Conservation (phyloP, 1,140 invertebrate genomes). For the Drosophila murphyi region DNA sequence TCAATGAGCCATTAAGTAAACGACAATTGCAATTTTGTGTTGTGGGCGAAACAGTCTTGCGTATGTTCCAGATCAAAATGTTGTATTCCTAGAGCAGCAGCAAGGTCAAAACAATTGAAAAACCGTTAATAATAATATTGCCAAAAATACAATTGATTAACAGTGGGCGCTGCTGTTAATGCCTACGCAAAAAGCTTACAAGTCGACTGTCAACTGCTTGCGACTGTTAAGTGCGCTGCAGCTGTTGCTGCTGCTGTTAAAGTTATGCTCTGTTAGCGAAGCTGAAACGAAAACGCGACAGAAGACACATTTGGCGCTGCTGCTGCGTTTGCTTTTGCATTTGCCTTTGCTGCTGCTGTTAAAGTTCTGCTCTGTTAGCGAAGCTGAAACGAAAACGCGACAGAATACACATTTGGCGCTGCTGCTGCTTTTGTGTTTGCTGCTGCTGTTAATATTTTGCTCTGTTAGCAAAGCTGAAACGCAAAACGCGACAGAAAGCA, state of each 20-base stretch:
- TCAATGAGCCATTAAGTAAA: conserved; percentile 69
- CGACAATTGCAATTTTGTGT: conserved; percentile 27
- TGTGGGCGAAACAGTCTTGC: conserved; percentile 29
- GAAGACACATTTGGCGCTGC: neutral
- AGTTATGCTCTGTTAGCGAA: conserved; percentile 5
- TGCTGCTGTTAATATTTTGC: conserved; percentile 7
- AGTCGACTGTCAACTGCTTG: neutral
- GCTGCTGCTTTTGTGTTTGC: conserved; percentile 8
- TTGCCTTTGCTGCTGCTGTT: neutral
- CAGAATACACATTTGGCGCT: too few species aligned
- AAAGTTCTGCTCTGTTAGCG: conserved; percentile 2
- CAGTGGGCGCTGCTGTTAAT: conserved; percentile 8
- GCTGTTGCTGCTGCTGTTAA: neutral
- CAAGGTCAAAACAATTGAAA: conserved; percentile 30
- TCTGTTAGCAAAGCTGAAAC: conserved; percentile 18
- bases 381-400: conserved; percentile 67
- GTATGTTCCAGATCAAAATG: neutral
- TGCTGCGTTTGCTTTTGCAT: neutral
- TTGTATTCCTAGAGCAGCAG: conserved; percentile 19
- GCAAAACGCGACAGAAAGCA: too few species aligned
- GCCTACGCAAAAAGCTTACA: conserved; percentile 2
- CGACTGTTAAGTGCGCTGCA: neutral
- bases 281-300: too few species aligned
- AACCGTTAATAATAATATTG: conserved; percentile 7
- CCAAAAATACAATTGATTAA: neutral